Base-by-base conservation (phyloP, 2,888 invertebrate species). In the Melieria omissa region DNA sequence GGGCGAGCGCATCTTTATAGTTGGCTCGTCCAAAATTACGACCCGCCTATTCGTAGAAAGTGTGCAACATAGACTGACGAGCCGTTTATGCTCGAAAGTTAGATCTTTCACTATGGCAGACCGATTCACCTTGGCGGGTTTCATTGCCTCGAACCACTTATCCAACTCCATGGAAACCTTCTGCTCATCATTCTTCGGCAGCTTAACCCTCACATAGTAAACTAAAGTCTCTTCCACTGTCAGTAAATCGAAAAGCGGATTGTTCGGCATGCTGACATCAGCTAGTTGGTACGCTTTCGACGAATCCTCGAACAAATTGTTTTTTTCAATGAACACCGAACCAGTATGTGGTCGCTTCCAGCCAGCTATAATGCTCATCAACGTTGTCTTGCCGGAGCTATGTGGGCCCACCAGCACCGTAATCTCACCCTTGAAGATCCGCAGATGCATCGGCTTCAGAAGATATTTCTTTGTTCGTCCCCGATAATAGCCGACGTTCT, bases 301-400 rank as follows among this genome's bases (percentile, higher is more conserved):
- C 72, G 91, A 88, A 78, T 93, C 89, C 0, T 85, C 87, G 41
- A 88, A 81, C 64, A 94, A 90, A 82, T 93, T 91, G 4, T 72
- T 57, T 3, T 92, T 93, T 55, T 90, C 90, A 44, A 93, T 88
- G 57, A 87, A 83, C 0, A 93, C 92, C 6, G 90, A 90, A 0
- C 94, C 94, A 61, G 88, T 87, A 0, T 89, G 89, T 1, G 91
- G 90, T 55, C 90, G 88, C 73, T 91, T 88, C 82, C 92, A 90
- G 14, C 92, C 97, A 67, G 95, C 95, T 61, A 97, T 87, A 90
- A 96, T 93, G 0, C 94, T 93, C 89, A 97, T 93, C 6, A 96
- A 93, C 0, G 96, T 96, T 2, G 95, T 94, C 88, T 97, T 97
- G 5, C 97, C 96, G 62, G 96, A 95, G 3, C 96, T 96, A 71